A percentile compares a stretch with the other conserved stretches of the same genome.
Evolutionary conservation across 1,140 invertebrate genomes (phyloP).

Genomic region (Saccostrea glomerata): DNA sequence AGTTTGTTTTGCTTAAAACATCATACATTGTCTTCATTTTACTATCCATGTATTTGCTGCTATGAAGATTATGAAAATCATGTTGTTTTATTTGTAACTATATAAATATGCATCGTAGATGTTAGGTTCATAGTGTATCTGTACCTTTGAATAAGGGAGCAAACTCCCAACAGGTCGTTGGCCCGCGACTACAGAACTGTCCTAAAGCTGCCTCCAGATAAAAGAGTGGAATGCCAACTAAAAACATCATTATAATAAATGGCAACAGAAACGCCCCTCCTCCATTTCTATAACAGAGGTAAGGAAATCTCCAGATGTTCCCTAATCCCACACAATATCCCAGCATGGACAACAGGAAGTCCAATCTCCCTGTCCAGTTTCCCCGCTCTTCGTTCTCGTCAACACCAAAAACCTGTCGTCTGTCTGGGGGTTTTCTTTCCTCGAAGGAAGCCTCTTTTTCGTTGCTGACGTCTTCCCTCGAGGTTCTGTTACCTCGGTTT

Average conservation of each 20-base stretch:
- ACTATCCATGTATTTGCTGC: no score
- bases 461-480: background rate
- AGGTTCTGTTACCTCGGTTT: background rate
- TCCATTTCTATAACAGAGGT: slow-evolving; percentile 76
- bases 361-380: slow-evolving; percentile 92
- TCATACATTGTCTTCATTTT: no score
- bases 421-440: background rate
- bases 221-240: slow-evolving; percentile 86
- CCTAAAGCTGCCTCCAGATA: slow-evolving; percentile 88
- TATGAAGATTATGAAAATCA: no score
- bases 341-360: slow-evolving; percentile 93
- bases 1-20: no score
- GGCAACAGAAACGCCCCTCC: slow-evolving; percentile 86
- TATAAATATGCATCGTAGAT: background rate
- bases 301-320: slow-evolving; percentile 95
- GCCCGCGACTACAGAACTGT: slow-evolving; percentile 87
- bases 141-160: slow-evolving; percentile 88
- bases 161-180: slow-evolving; percentile 87
- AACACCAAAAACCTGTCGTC: slow-evolving; percentile 53
- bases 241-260: slow-evolving; percentile 82
- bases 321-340: slow-evolving; percentile 89
- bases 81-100: no score
- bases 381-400: slow-evolving; percentile 82
- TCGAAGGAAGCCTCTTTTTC: background rate
- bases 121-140: background rate